A percentile compares a stretch with the other conserved stretches of the same genome.
Conservation (phyloP, 2,113 vertebrate species). For the Stictonetta naevosa region DNA sequence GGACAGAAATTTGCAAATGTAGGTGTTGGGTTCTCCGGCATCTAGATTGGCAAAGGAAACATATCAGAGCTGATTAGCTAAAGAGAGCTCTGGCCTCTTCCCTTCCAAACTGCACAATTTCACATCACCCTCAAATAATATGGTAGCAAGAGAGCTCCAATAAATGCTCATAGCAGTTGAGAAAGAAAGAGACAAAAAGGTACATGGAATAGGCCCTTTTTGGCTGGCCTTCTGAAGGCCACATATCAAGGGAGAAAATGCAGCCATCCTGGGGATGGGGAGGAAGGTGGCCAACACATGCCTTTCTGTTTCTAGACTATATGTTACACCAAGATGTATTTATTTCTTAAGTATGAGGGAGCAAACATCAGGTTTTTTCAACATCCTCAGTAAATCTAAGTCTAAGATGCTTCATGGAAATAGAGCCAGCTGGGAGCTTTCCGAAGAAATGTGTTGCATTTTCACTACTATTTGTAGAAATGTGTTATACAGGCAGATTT, state of each 20-base stretch:
- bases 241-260: neutral
- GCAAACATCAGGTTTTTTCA: neutral
- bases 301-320: neutral
- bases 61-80: neutral
- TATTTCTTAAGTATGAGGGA: neutral
- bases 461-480: conserved; percentile 26
- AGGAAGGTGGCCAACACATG: neutral
- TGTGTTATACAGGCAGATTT: conserved; percentile 21
- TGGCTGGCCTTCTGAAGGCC: neutral
- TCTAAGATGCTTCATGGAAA: conserved; percentile 3
- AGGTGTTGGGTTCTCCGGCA: neutral
- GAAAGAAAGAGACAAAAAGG: neutral
- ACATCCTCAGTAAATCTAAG: neutral
- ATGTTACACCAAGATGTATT: neutral
- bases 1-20: neutral
- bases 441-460: neutral
- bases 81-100: neutral
- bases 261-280: neutral
- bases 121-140: neutral
- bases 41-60: neutral
- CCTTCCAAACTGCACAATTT: neutral
- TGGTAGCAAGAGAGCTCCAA: neutral
- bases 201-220: neutral
- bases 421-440: conserved; percentile 30
- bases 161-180: neutral